phyloP scores from a whole-genome alignment of 2,888 invertebrate species.

The Andrena hattorfiana region DNA sequence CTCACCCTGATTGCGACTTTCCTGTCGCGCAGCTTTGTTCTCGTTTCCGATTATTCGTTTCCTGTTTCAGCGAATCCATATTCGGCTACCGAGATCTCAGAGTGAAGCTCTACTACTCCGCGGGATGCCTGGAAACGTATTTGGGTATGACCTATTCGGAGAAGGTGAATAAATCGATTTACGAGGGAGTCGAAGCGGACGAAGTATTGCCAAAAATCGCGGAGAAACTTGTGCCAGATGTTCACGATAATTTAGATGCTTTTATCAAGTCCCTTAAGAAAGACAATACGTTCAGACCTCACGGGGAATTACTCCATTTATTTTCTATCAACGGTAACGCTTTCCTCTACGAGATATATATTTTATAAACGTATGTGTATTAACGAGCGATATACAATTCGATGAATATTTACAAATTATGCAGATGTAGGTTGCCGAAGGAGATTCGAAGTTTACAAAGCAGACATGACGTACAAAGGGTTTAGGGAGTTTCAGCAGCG shows the following conservation, averaged over 20 bases:
- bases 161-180: constrained; percentile 88
- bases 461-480: constrained; percentile 89
- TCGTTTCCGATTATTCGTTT: constrained; percentile 70
- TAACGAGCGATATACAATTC: background rate
- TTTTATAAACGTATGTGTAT: background rate
- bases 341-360: background rate
- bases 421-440: constrained; percentile 79
- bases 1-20: background rate
- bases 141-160: constrained; percentile 91
- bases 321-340: constrained; percentile 86
- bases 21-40: too few species aligned
- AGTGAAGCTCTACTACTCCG: constrained; percentile 92
- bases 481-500: constrained; percentile 93
- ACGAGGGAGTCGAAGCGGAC: constrained; percentile 90
- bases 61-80: constrained; percentile 90
- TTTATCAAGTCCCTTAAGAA: constrained; percentile 90
- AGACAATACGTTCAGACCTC: constrained; percentile 92
- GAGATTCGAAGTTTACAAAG: constrained; percentile 93
- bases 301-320: constrained; percentile 89
- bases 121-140: constrained; percentile 93
- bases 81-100: constrained; percentile 96
- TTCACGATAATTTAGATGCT: constrained; percentile 90
- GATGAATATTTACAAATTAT: constrained; percentile 6
- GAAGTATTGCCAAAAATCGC: constrained; percentile 90
- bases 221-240: constrained; percentile 90